Evolutionary conservation across 2,888 invertebrate species (phyloP).

Genomic region (Caenorhabditis plicata): DNA sequence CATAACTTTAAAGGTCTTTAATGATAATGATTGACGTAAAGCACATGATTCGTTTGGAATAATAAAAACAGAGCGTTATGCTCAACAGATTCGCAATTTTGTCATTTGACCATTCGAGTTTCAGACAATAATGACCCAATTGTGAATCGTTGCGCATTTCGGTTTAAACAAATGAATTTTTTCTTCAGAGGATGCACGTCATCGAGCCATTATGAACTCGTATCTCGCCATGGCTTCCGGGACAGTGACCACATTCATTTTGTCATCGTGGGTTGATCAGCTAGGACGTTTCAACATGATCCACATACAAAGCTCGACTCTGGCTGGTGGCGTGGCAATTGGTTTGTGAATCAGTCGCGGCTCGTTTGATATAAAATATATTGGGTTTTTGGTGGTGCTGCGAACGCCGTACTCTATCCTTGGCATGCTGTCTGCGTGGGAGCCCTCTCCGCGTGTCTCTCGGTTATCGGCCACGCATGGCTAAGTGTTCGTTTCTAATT

Average conservation of each 20-base stretch:
- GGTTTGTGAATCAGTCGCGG: slow-evolving; percentile 20
- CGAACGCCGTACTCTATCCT: slow-evolving; percentile 67
- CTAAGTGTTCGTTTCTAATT: slow-evolving; percentile 52
- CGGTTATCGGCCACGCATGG: slow-evolving; percentile 63
- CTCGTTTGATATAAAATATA: not conserved
- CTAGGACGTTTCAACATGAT: slow-evolving; percentile 65
- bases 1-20: too few species aligned
- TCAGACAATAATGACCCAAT: too few species aligned
- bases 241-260: slow-evolving; percentile 80
- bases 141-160: not conserved
- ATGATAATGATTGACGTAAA: too few species aligned
- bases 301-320: slow-evolving; percentile 69
- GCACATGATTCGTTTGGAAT: too few species aligned
- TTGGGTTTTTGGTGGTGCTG: slow-evolving; percentile 57
- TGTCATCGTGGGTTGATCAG: slow-evolving; percentile 77
- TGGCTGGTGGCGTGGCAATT: slow-evolving; percentile 68
- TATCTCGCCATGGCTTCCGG: slow-evolving; percentile 80
- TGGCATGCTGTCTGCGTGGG: slow-evolving; percentile 65
- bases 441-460: slow-evolving; percentile 56
- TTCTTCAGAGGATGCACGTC: slow-evolving; percentile 50
- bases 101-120: too few species aligned
- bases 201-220: slow-evolving; percentile 86
- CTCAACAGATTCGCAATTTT: too few species aligned
- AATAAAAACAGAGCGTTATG: too few species aligned
- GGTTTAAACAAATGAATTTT: too few species aligned